Base-by-base conservation (phyloP, 1,140 invertebrate species). In the Cheumatopsyche charites region DNA sequence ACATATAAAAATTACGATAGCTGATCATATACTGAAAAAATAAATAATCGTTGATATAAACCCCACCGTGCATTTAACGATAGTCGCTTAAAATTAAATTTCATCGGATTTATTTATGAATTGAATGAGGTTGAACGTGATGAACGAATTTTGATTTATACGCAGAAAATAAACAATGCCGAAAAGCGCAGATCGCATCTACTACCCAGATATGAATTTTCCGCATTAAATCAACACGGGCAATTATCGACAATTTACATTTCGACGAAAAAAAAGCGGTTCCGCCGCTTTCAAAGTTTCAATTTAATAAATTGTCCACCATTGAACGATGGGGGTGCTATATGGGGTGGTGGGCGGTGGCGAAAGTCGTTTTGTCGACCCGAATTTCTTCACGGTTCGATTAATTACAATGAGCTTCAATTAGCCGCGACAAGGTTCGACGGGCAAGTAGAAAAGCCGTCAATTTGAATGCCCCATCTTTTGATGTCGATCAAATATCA, bases 371-470 rank as follows among this genome's bases (percentile, higher is more conserved):
- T 36, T 36, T 36, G 29, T 36, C 47, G 47, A 52, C 47, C 47
- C 47, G 47, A 52, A 52, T 52, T 52, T 19, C 47, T 52, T 52
- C 47, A 52, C 47, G 47, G 47, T 52, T 52, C 47, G 47, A 52
- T 52, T 52, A 52, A 52, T 52, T 52, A 52, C 47, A 52, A 52
- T 52, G 47, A 52, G 47, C 47, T 52, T 52, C 47, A 52, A 52
- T 52, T 52, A 52, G 47, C 47, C 47, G 47, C 47, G 47, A 52
- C 47, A 19, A 52, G 47, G 47, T 52, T 52, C 47, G 47, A 52
- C 47, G 47, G 47, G 47, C 47, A 52, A 52, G 15, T 19, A 52
- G 47, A 52, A 52, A 52, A 52, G 47, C 47, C 47, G 47, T 52
- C 47, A 52, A 17, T 52, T 17, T 52, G 47, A 52, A 52, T 52